Percentiles rank a stretch among this genome's conserved stretches.
phyloP scores from a whole-genome alignment of 2,113 vertebrate genomes.

The Cephalopholis sonnerati region DNA sequence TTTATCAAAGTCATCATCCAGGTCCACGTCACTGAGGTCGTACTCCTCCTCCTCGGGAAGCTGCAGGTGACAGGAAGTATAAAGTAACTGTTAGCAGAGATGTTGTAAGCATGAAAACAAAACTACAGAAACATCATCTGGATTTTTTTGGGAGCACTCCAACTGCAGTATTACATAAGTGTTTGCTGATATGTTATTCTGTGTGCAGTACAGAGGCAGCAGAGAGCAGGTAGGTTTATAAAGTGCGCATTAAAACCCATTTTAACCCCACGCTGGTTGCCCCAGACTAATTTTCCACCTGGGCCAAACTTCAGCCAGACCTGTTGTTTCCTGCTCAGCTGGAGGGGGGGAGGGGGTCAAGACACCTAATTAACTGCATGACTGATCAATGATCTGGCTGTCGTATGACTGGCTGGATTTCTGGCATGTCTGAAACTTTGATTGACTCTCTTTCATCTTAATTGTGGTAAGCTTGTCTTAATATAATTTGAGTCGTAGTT shows the following conservation, averaged over 20 bases:
- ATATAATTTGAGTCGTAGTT: too few relatives aligned
- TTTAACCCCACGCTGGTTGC: neutral
- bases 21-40: slow-evolving; percentile 95
- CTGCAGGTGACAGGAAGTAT: slow-evolving; percentile 72
- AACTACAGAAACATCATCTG: too few relatives aligned
- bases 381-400: neutral
- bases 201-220: neutral
- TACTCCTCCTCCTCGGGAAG: slow-evolving; percentile 95
- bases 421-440: neutral
- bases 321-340: neutral
- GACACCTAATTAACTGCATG: neutral
- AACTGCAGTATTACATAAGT: neutral
- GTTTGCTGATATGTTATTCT: neutral
- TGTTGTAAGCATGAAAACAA: neutral
- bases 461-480: too few relatives aligned
- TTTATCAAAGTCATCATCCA: slow-evolving; percentile 88
- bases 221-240: neutral
- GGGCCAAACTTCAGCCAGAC: neutral
- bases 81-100: slow-evolving; percentile 4
- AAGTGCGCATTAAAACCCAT: neutral
- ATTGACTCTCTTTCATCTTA: too few relatives aligned
- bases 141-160: too few relatives aligned
- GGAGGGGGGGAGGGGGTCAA: neutral
- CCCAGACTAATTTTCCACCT: neutral
- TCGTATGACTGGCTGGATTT: neutral